phyloP scores from a whole-genome alignment of 2,797 vertebrate species.

The Cossypha caffra region DNA sequence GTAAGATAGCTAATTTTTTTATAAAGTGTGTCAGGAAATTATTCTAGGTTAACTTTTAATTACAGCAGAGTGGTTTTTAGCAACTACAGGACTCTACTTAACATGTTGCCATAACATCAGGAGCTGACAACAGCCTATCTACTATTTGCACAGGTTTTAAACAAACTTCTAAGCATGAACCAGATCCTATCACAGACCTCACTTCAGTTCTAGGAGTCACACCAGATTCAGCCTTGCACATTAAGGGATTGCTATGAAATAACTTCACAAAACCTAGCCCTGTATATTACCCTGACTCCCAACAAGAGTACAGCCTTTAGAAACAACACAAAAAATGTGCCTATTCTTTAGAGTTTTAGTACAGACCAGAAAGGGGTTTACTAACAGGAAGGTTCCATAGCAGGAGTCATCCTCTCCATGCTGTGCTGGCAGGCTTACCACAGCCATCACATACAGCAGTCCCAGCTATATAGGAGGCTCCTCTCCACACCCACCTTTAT shows the following conservation, averaged over 20 bases:
- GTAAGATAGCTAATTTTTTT: background rate
- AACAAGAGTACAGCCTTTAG: background rate
- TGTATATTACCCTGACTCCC: background rate
- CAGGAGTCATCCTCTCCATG: background rate
- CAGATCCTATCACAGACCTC: background rate
- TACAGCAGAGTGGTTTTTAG: background rate
- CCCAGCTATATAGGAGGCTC: background rate
- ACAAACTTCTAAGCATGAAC: background rate
- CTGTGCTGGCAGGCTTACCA: background rate
- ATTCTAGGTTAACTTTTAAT: background rate
- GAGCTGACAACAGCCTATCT: background rate
- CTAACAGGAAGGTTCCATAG: background rate
- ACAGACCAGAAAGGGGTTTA: background rate
- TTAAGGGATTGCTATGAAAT: background rate
- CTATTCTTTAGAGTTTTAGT: background rate
- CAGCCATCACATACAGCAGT: fast-evolving
- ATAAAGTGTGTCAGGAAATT: background rate
- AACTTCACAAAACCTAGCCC: background rate
- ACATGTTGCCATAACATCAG: background rate
- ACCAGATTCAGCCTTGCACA: background rate
- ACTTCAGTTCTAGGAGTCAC: background rate
- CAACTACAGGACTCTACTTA: background rate
- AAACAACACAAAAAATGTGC: fast-evolving
- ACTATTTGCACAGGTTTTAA: background rate
- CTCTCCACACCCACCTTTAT: background rate